These are phyloP conservation scores for Amphimedon queenslandica DNA, from an alignment of 37 sponge, comb jelly and placozoan genomes.

Conservation along the genomic window DNA sequence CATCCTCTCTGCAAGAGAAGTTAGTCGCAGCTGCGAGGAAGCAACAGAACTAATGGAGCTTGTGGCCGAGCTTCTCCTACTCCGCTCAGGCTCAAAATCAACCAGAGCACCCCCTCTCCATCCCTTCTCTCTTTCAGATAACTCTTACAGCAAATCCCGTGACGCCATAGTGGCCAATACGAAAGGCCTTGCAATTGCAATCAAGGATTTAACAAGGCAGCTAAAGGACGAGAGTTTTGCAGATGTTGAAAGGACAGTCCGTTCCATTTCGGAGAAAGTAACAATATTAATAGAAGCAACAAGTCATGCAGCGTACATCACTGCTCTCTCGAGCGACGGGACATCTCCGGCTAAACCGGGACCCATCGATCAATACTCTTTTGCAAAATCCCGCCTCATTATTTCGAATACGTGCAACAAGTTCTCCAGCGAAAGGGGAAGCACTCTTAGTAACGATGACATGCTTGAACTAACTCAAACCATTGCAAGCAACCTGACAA, in stretches of 20 bases:
- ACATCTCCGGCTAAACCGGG: slow-evolving; percentile 49
- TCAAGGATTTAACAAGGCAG: slow-evolving; percentile 36
- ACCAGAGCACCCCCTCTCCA: slow-evolving; percentile 48
- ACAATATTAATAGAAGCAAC: slow-evolving; percentile 69
- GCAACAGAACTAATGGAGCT: slow-evolving; percentile 57
- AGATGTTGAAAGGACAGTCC: slow-evolving; percentile 11
- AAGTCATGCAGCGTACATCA: slow-evolving; percentile 69
- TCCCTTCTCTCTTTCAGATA: slow-evolving; percentile 26
- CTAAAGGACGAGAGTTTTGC: slow-evolving; percentile 20
- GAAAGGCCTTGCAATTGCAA: slow-evolving; percentile 56
- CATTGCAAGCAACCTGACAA: slow-evolving; percentile 59
- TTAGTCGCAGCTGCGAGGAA: slow-evolving; percentile 31
- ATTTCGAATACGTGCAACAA: slow-evolving; percentile 48
- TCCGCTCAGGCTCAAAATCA: slow-evolving; percentile 15
- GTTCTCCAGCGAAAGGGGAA: slow-evolving; percentile 32
- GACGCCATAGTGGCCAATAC: slow-evolving; percentile 71
- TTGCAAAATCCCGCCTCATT: slow-evolving; percentile 44
- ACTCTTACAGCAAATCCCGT: slow-evolving; percentile 31
- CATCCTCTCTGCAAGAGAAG: background rate
- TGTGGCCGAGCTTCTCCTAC: slow-evolving; percentile 64
- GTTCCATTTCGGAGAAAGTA: slow-evolving; percentile 52
- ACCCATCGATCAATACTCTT: slow-evolving; percentile 43
- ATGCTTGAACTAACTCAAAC: slow-evolving; percentile 57
- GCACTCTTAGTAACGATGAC: slow-evolving; percentile 12
- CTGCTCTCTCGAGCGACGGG: slow-evolving; percentile 33